Percentiles rank a stretch among this genome's conserved stretches.
Conservation (phyloP, 2,888 invertebrate species). For the Diaprepes abbreviatus region DNA sequence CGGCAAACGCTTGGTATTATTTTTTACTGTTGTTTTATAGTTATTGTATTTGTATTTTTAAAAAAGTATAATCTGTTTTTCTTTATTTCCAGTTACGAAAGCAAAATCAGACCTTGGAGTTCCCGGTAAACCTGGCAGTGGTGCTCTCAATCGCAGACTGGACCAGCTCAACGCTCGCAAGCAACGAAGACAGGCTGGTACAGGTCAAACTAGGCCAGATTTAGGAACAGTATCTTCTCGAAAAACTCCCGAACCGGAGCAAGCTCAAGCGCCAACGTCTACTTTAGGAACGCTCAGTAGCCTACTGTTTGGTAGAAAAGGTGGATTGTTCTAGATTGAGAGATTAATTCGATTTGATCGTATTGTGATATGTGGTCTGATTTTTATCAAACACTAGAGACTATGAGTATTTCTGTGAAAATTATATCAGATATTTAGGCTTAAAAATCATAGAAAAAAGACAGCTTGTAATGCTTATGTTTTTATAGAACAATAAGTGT, state of each 20-base stretch:
- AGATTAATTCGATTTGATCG: background rate
- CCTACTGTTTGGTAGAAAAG: constrained; percentile 86
- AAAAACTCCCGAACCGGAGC: constrained; percentile 52
- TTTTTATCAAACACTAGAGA: background rate
- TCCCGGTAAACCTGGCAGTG: constrained; percentile 74
- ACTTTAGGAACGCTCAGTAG: constrained; percentile 83
- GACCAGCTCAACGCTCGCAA: constrained; percentile 68
- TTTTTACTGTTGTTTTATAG: no score
- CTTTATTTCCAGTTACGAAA: constrained; percentile 50
- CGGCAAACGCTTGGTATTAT: no score
- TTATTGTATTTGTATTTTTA: no score
- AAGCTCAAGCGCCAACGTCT: constrained; percentile 57
- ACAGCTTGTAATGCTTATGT: no score
- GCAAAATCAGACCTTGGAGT: constrained; percentile 69
- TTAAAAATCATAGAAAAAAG: background rate
- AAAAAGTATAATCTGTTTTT: background rate
- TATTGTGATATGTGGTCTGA: constrained; percentile 12
- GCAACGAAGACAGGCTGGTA: constrained; percentile 71
- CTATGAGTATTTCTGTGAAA: background rate
- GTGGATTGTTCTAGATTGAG: constrained; percentile 77
- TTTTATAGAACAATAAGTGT: no score
- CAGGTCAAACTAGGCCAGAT: constrained; percentile 73
- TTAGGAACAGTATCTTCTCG: constrained; percentile 70
- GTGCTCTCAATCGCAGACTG: constrained; percentile 69
- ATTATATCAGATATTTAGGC: background rate